A percentile compares a stretch with the other conserved stretches of the same genome.
Evolutionary conservation across 2,113 vertebrate genomes (phyloP).

Genomic region (Pitta sordida): DNA sequence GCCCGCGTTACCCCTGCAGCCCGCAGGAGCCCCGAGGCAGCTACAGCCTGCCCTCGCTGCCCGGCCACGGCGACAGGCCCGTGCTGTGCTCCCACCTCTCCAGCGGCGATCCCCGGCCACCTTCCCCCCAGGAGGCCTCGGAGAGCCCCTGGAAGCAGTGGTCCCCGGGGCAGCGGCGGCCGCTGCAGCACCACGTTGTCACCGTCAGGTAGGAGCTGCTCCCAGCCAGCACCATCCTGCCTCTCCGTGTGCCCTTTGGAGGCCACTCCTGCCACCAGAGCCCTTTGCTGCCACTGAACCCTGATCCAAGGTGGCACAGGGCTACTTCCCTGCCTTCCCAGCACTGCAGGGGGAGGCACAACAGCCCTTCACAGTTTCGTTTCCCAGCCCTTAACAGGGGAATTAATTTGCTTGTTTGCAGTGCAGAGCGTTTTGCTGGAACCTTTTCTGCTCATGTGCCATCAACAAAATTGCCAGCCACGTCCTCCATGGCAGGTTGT

Average conservation of each 20-base stretch:
- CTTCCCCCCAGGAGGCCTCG: slow-evolving; percentile 59
- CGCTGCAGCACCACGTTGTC: slow-evolving; percentile 81
- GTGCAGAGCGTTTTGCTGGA: neutral
- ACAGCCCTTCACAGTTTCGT: neutral
- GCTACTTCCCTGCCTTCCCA: neutral
- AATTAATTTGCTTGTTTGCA: slow-evolving; percentile 19
- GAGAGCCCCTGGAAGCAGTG: slow-evolving; percentile 81
- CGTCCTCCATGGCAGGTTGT: neutral
- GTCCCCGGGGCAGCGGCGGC: slow-evolving; percentile 74
- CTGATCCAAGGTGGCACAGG: neutral
- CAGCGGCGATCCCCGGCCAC: slow-evolving; percentile 66
- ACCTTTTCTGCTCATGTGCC: neutral
- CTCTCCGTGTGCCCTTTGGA: neutral
- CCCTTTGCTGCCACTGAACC: neutral
- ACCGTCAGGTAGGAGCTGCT: slow-evolving; percentile 80
- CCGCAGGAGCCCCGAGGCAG: slow-evolving; percentile 66
- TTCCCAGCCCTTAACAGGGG: neutral
- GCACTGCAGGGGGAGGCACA: neutral
- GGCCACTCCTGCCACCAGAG: neutral
- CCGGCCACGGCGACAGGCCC: slow-evolving; percentile 64
- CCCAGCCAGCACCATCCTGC: neutral
- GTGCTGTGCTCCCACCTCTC: slow-evolving; percentile 71
- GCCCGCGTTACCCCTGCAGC: slow-evolving; percentile 37
- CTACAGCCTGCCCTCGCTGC: slow-evolving; percentile 51
- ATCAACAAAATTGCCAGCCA: neutral